Base-by-base conservation (phyloP, 2,113 vertebrate species). In the Leuciscus idus region DNA sequence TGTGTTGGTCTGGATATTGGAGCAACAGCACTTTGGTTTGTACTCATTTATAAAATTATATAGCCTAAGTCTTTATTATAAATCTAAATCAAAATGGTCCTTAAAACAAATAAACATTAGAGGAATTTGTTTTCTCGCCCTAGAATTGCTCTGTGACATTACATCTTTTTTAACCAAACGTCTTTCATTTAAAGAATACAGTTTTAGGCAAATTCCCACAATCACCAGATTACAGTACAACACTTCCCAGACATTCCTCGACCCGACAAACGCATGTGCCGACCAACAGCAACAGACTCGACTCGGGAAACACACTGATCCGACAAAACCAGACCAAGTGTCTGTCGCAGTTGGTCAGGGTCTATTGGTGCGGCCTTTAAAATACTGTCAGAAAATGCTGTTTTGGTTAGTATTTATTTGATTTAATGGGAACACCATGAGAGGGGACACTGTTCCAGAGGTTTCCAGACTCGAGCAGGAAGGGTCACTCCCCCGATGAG, bases 381-480 rank as follows among this genome's bases (percentile, higher is more conserved):
- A 50, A 46, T 50, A 4, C 26, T 30, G 11, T 1, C 57, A 62
- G 13, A 52, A 52, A 52, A 76, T 7, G 4, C 12, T 21, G 28
- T 28, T 43, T 46, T 8, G 23, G 59, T 48, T 52, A 9, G 6
- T 55, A 52, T 55, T 10, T 13, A 21, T 28, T 30, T 19, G 2
- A 4, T n/a, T 83, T 81, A 43, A 75, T 84, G 88, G 48, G 74
- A 84, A 81, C 43, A 28, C 55, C 57, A 75, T 59, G 57, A 33
- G 28, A 57, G 48, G 19, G 36, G 33, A 62, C 21, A 68, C 48
- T 43, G 46, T 81, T 36, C 68, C 68, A 85, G 55, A 81, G 30
- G 73, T 85, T 76, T 87, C 43, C 28, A 21, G 68, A 83, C 13
- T 82, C 11, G 26, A 75, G 84, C 86, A 90, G 89, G 89, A 90